These are phyloP conservation scores for Ptychadena robeensis DNA, from an alignment of 2,797 vertebrate genomes.

Conservation along the genomic window DNA sequence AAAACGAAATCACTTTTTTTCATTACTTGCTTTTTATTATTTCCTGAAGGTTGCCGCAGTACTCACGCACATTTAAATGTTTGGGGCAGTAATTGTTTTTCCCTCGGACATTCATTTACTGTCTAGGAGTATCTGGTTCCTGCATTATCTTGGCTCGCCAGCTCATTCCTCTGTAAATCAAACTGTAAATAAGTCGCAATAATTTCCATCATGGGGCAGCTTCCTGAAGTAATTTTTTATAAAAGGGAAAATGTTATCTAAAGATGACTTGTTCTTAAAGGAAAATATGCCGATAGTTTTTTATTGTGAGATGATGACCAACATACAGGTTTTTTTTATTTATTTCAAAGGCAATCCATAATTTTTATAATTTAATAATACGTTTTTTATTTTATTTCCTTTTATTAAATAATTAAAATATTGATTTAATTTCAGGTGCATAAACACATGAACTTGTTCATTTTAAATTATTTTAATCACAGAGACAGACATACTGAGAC, in stretches of 20 bases:
- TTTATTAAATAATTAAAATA: too few species aligned
- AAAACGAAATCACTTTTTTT: neutral
- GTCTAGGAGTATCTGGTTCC: neutral
- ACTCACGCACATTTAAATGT: constrained; percentile 14
- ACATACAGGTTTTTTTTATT: too few species aligned
- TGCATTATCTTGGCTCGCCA: constrained; percentile 24
- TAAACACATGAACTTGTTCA: too few species aligned
- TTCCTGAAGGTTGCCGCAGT: neutral
- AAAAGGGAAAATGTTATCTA: neutral
- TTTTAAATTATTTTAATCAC: too few species aligned
- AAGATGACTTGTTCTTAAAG: constrained; percentile 1
- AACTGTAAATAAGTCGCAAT: constrained; percentile 15
- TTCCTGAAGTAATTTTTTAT: neutral
- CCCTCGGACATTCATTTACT: constrained; percentile 5
- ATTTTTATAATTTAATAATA: too few species aligned
- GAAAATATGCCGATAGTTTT: neutral
- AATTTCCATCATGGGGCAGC: neutral
- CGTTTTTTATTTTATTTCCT: too few species aligned
- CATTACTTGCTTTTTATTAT: neutral
- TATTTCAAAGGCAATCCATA: too few species aligned
- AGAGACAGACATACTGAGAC: too few species aligned
- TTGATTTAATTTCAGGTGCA: too few species aligned
- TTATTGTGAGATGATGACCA: neutral
- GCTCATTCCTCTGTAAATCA: constrained; percentile 1
- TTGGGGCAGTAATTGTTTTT: constrained; percentile 26